Evolutionary conservation across 2,888 invertebrate species (phyloP), one percentile per base, ranked within the genome.

Genomic region (Noctua pronuba): DNA sequence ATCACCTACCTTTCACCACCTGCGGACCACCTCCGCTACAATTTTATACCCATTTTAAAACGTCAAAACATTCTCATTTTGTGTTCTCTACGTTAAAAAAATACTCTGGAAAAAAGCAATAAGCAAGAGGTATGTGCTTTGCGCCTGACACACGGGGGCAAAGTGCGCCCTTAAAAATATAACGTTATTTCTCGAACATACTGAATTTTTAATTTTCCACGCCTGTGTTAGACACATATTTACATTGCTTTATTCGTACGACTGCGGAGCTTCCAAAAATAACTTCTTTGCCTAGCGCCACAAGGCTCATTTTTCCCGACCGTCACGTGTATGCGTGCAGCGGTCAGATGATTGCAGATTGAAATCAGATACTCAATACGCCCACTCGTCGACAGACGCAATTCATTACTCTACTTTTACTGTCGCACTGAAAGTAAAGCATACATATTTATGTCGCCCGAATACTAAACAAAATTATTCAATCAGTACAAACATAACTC

Each of bases 331-430:
- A 79, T 80, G 82, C 81, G 77, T 87, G 83, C 84, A 77, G 79
- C 83, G 87, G 77, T 85, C 86, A 92, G 87, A 90, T 90, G 91
- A 94, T 92, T 88, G 91, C 90, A 90, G 90, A 92, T 91, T 92
- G 95, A 92, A 95, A 96, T 93, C 91, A 83, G 92, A 95, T 92
- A 92, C 90, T 82, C 86, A 81, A 89, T 89, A 94, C 95, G 95
- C 95, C 95, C 95, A 94, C 94, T 91, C 85, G 83, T 87, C 83
- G 86, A 88, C 81, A 85, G 89, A 88, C 88, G 89, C 88, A 88
- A 92, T 91, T 88, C 87, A 91, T 92, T 90, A 92, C 88, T 90
- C 83, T 76, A 86, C 84, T 86, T 90, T 88, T 88, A 88, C 88
- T 86, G 89, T 89, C 86, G 76, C 80, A 52, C 73, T 86, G 84